Base-by-base conservation (phyloP, 2,888 invertebrate genomes). In the Cotesia congregata region DNA sequence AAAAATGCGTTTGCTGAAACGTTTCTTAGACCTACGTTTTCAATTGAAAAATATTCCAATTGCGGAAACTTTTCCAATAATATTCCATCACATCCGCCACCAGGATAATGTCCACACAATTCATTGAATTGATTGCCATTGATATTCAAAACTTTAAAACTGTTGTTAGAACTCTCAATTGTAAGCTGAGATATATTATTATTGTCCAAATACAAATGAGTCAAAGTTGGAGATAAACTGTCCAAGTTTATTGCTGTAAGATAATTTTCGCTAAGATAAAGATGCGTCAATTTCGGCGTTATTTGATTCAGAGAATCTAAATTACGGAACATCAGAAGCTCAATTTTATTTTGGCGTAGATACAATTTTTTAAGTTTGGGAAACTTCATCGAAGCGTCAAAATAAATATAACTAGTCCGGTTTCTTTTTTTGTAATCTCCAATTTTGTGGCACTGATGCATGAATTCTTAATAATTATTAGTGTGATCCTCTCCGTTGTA, bases 341-440 rank as follows among this genome's bases (percentile, higher is more conserved):
- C 9, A 6, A 72, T 67, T 17, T 41, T 6, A 7, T 76, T 59
- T 20, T 70, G 71, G 30, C 76, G 64, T 0, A 82, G 65, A 15
- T 77, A 76, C 6, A 81, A 74, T 41, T 72, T n/a, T 6, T 67
- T 71, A 9, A 82, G n/a, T 59, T 79, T 59, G 1, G 78, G 75
- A 67, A 61, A 61, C n/a, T 17, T 17, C 17, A 17, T 17, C 17
- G 17, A 17, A 17, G 17, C 17, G 17, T 17, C 17, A 17, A 17
- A 17, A 17, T 17, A 17, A 17, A 17, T 17, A 17, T 17, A 1
- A 17, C 17, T 17, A 1, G 17, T 17, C 1, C 17, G 17, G 17
- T 17, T 17, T 17, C 17, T 17, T 17, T 17, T 17, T 17, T 17
- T 17, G 17, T 17, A 17, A 17, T 17, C 17, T 17, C 17, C 17